Evolutionary conservation across 2,113 vertebrate genomes (phyloP).

Genomic region (Caranx ignobilis): DNA sequence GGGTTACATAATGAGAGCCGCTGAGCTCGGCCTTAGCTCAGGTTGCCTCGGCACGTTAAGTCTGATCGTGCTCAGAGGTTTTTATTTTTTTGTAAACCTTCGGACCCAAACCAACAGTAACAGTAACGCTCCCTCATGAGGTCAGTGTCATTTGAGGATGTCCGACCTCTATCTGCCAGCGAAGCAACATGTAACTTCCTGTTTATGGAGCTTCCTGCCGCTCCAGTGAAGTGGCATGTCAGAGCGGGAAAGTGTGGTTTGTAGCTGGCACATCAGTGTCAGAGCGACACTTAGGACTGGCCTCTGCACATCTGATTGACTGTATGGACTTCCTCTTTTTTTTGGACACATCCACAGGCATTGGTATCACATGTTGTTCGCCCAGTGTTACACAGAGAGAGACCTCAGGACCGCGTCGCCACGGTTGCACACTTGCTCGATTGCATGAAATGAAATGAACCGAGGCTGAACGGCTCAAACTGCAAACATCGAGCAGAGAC

Average conservation of each 20-base stretch:
- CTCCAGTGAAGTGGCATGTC: not conserved
- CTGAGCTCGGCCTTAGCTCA: not conserved
- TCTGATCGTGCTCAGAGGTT: not conserved
- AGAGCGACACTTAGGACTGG: not conserved
- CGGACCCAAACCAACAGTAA: not conserved
- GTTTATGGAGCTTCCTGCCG: not conserved
- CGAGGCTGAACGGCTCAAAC: not conserved
- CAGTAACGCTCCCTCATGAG: not conserved
- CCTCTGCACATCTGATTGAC: slow-evolving; percentile 23
- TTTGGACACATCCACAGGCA: slow-evolving; percentile 8
- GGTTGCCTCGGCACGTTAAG: not conserved
- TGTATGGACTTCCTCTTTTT: slow-evolving; percentile 56
- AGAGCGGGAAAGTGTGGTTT: slow-evolving; percentile 12
- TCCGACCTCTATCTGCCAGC: not conserved
- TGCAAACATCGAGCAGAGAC: fast-evolving
- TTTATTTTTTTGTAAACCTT: not conserved
- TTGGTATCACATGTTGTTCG: slow-evolving; percentile 41
- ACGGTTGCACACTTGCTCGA: not conserved
- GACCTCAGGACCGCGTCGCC: slow-evolving; percentile 3
- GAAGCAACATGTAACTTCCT: not conserved
- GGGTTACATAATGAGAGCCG: slow-evolving; percentile 19
- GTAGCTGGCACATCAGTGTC: not conserved
- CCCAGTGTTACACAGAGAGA: slow-evolving; percentile 23
- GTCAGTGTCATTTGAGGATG: not conserved
- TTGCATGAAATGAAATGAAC: not conserved